A percentile compares a stretch with the other conserved stretches of the same genome.
Conservation (phyloP, 2,888 invertebrate species). For the Pseudococcus viburni region DNA sequence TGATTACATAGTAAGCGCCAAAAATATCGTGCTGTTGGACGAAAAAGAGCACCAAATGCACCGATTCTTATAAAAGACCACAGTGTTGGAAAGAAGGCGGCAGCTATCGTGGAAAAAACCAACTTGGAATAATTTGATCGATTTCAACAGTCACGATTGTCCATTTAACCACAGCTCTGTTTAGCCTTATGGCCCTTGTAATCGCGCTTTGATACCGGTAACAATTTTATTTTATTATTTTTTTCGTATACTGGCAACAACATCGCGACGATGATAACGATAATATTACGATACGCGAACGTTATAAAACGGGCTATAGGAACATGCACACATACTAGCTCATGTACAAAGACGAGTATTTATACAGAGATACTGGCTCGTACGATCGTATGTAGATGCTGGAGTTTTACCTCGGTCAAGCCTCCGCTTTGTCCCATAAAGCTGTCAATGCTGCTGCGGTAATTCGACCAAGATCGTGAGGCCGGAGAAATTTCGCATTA, state of each 20-base stretch:
- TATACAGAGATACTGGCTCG: background rate
- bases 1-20: background rate
- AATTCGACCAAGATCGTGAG: background rate
- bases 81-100: background rate
- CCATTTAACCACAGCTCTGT: background rate
- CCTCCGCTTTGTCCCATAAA: slow-evolving; percentile 24
- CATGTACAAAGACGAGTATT: too few relatives aligned
- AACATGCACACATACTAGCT: background rate
- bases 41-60: background rate
- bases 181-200: background rate
- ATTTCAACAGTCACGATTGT: slow-evolving; percentile 16
- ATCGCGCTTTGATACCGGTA: background rate
- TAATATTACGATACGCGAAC: background rate
- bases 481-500: background rate
- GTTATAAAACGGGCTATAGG: background rate
- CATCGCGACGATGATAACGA: background rate
- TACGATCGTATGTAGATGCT: background rate
- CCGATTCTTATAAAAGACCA: background rate
- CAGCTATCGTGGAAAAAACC: background rate
- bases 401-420: background rate
- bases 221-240: background rate
- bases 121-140: slow-evolving; percentile 13
- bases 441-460: slow-evolving; percentile 2
- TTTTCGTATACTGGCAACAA: background rate
- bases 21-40: background rate